Percentiles rank a stretch among this genome's conserved stretches.
phyloP scores from a whole-genome alignment of 2,797 vertebrate species.

The Lepus oiostolus region DNA sequence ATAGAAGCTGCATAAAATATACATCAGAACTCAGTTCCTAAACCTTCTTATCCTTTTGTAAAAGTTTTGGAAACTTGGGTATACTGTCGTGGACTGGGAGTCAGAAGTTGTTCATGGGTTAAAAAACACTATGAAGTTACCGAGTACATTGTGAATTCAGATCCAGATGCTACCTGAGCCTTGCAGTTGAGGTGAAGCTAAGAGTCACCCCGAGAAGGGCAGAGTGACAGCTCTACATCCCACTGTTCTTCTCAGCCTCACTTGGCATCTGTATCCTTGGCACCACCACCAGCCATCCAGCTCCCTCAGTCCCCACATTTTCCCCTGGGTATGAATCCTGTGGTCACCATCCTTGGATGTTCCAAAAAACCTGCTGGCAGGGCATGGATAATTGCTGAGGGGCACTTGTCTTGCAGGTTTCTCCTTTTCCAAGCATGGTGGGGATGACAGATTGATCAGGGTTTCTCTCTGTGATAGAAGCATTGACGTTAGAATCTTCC shows the following conservation, averaged over 20 bases:
- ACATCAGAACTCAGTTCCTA: constrained; percentile 71
- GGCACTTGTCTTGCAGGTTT: too few relatives aligned
- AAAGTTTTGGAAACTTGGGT: constrained; percentile 52
- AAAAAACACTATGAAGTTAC: neutral
- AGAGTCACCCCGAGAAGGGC: fast-evolving
- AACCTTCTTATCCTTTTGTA: constrained; percentile 54
- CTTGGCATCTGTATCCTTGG: neutral
- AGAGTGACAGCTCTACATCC: neutral
- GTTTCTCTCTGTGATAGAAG: neutral
- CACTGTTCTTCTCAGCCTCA: neutral
- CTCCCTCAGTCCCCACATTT: fast-evolving
- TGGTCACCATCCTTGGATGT: neutral
- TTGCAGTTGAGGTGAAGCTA: neutral
- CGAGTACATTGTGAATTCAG: neutral
- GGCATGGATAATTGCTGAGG: too few relatives aligned
- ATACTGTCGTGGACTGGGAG: neutral
- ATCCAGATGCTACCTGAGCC: neutral
- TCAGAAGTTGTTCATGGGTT: neutral
- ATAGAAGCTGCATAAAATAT: constrained; percentile 75
- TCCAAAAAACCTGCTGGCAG: neutral
- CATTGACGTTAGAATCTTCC: neutral
- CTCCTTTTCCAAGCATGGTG: neutral
- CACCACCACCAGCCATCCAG: neutral
- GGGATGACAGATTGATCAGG: neutral
- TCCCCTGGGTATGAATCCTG: neutral